phyloP scores from a whole-genome alignment of 2,113 vertebrate species.

The Laticauda colubrina region DNA sequence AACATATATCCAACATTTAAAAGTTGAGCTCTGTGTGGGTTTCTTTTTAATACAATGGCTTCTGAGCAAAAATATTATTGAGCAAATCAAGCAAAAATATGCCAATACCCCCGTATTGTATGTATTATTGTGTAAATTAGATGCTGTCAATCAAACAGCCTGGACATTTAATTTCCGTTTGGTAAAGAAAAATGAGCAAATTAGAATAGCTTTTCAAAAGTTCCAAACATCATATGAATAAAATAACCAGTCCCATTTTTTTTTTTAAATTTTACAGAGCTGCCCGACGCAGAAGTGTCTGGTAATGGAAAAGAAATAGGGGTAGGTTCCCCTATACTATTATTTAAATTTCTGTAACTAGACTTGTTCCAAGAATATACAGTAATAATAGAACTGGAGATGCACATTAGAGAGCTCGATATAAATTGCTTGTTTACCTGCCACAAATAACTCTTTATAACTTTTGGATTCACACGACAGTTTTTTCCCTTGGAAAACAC shows the following conservation, averaged over 20 bases:
- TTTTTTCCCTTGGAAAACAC: background rate
- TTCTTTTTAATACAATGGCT: background rate
- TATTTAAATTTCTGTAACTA: background rate
- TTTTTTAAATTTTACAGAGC: background rate
- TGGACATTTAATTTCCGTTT: conserved; percentile 21
- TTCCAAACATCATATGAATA: background rate
- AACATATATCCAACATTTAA: background rate
- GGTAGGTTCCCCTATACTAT: too few relatives aligned
- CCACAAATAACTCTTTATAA: background rate
- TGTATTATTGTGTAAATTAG: conserved; percentile 12
- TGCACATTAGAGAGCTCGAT: background rate
- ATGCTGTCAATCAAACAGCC: conserved; percentile 2
- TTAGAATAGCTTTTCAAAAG: background rate
- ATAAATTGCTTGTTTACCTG: background rate
- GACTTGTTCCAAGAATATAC: background rate
- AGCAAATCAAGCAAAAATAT: conserved; percentile 8
- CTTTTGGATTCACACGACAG: background rate
- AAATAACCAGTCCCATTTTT: background rate
- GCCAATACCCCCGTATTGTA: background rate
- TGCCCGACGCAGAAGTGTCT: background rate
- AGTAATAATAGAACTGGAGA: background rate
- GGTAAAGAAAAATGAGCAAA: background rate
- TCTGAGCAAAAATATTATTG: background rate
- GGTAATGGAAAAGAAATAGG: background rate
- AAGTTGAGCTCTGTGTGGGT: background rate